These are phyloP conservation scores for Drosophila pallidifrons DNA, from an alignment of 1,140 invertebrate genomes.

Conservation along the genomic window DNA sequence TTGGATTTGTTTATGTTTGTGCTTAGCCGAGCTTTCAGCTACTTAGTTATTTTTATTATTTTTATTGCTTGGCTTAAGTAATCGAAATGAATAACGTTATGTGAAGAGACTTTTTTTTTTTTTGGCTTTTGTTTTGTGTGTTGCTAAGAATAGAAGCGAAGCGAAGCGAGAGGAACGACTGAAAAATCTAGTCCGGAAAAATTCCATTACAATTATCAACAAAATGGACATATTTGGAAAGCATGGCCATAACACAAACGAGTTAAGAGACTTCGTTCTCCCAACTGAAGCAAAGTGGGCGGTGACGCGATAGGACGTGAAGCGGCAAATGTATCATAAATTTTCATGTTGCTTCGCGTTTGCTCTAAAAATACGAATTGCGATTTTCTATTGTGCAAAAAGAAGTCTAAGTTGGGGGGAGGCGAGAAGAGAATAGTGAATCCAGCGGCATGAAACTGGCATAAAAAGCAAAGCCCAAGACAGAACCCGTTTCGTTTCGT, in stretches of 20 bases:
- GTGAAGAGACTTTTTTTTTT: background rate
- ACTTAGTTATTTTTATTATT: slow-evolving; percentile 60
- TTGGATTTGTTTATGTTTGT: slow-evolving; percentile 38
- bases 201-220: slow-evolving; percentile 79
- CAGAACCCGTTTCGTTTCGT: slow-evolving; percentile 45
- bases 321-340: slow-evolving; percentile 75
- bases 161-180: too few species aligned
- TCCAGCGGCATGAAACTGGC: slow-evolving; percentile 54
- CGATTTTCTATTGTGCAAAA: slow-evolving; percentile 76
- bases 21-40: slow-evolving; percentile 33
- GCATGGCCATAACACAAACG: slow-evolving; percentile 45
- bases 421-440: slow-evolving; percentile 22
- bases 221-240: slow-evolving; percentile 57
- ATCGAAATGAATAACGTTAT: slow-evolving; percentile 63
- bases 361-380: slow-evolving; percentile 68
- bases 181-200: slow-evolving; percentile 61
- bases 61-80: slow-evolving; percentile 70
- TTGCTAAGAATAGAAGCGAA: too few species aligned
- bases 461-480: slow-evolving; percentile 75
- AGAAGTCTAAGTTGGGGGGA: slow-evolving; percentile 10
- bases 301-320: slow-evolving; percentile 23
- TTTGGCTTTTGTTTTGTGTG: background rate
- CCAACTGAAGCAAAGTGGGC: background rate
- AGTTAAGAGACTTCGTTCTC: slow-evolving; percentile 29
- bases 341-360: slow-evolving; percentile 74